Conservation (phyloP, 2,113 vertebrate species). For the Asarcornis scutulata region DNA sequence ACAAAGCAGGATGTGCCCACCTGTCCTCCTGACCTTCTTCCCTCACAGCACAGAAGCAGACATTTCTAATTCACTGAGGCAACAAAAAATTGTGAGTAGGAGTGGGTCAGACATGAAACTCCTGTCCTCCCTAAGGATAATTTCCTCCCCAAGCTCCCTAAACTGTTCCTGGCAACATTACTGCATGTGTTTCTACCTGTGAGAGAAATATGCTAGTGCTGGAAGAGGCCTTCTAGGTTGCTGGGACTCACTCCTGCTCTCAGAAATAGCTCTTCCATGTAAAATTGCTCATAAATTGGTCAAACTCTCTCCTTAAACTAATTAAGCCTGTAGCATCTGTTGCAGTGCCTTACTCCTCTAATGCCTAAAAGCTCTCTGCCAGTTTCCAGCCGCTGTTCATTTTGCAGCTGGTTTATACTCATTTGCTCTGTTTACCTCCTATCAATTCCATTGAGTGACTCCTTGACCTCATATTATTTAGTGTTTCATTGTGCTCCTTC, state of each 20-base stretch:
- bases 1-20: not conserved
- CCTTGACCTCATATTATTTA: not conserved
- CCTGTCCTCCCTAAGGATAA: not conserved
- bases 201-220: not conserved
- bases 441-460: conserved; percentile 3
- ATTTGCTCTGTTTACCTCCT: conserved; percentile 2
- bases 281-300: not conserved
- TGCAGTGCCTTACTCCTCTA: not conserved
- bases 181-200: not conserved
- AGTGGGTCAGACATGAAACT: not conserved
- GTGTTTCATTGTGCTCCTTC: not conserved
- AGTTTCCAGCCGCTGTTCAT: not conserved
- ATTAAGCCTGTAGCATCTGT: not conserved
- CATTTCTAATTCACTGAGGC: not conserved
- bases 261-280: not conserved
- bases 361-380: not conserved
- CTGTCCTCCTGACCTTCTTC: not conserved
- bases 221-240: not conserved
- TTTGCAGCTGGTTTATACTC: not conserved
- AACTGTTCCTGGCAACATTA: not conserved
- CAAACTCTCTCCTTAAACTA: not conserved
- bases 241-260: not conserved
- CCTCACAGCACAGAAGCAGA: not conserved
- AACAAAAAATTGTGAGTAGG: not conserved
- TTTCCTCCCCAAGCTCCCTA: not conserved